These are phyloP conservation scores for Pachymerium ferrugineum DNA, from an alignment of 2,888 invertebrate genomes.

Conservation along the genomic window DNA sequence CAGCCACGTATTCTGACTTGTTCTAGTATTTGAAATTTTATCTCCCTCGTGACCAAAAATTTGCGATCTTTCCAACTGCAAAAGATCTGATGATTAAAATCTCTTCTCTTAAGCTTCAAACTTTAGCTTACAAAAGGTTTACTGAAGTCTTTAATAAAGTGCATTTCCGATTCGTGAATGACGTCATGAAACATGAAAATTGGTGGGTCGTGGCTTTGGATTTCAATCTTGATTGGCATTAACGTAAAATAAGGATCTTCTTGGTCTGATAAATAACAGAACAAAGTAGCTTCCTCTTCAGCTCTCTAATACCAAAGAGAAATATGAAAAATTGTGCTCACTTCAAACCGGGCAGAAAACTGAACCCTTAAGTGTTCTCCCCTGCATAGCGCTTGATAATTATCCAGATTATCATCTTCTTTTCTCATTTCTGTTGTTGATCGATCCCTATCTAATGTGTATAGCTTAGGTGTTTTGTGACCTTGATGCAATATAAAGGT, in stretches of 20 bases:
- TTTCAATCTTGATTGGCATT: conserved; percentile 43
- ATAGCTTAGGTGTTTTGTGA: background rate
- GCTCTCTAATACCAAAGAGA: background rate
- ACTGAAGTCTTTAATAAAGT: conserved; percentile 40
- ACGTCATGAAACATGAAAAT: conserved; percentile 43
- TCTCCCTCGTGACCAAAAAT: conserved; percentile 41
- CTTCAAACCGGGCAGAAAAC: too few relatives aligned
- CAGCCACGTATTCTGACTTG: conserved; percentile 46
- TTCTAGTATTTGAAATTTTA: conserved; percentile 42
- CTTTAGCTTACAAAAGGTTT: conserved; percentile 38
- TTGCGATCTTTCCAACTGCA: conserved; percentile 33
- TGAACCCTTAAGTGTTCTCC: conserved; percentile 33
- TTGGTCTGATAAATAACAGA: conserved; percentile 41
- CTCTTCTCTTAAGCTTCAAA: background rate
- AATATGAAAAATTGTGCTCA: background rate
- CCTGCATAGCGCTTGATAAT: conserved; percentile 35
- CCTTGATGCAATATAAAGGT: background rate
- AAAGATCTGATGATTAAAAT: background rate
- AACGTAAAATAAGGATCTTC: conserved; percentile 40
- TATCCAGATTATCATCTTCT: conserved; percentile 17
- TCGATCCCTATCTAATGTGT: background rate
- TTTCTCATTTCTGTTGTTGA: background rate
- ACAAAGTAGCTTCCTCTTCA: conserved; percentile 38
- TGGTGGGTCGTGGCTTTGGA: conserved; percentile 40
- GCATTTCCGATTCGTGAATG: conserved; percentile 41